Evolutionary conservation across 2,797 vertebrate species (phyloP).

Genomic region (Salarias fasciatus): DNA sequence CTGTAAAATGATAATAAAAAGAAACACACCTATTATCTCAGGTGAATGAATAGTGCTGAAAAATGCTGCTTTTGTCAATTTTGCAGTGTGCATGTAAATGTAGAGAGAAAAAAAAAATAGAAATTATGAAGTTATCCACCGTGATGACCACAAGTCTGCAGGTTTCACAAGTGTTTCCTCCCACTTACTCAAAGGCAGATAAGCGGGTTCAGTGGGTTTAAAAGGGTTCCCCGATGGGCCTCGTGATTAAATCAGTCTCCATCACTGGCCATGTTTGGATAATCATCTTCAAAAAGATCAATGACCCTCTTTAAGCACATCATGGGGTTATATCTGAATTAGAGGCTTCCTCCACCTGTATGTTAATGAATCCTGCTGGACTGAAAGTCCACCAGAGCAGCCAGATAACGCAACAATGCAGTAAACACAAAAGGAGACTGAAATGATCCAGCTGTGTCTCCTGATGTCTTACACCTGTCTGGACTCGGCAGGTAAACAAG

Average conservation of each 20-base stretch:
- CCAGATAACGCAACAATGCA: too few species aligned
- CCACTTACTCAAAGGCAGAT: background rate
- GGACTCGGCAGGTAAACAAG: background rate
- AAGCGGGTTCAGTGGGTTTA: slow-evolving; percentile 5
- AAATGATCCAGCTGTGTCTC: background rate
- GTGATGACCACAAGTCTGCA: background rate
- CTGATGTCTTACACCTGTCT: slow-evolving; percentile 9
- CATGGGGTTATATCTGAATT: too few species aligned
- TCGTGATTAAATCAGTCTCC: slow-evolving; percentile 49
- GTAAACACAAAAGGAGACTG: too few species aligned
- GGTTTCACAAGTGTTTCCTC: slow-evolving; percentile 4
- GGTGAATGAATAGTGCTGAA: too few species aligned
- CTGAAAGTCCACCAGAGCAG: background rate
- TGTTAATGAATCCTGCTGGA: background rate
- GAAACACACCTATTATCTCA: too few species aligned
- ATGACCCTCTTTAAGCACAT: background rate
- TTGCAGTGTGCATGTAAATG: background rate
- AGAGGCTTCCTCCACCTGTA: too few species aligned
- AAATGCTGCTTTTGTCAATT: background rate
- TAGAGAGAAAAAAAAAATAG: too few species aligned
- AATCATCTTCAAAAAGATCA: background rate
- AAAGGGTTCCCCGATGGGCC: background rate
- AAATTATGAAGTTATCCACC: too few species aligned
- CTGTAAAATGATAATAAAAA: too few species aligned
- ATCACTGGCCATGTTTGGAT: background rate